Evolutionary conservation across 1,140 invertebrate species (phyloP).

Genomic region (Cherax quadricarinatus): DNA sequence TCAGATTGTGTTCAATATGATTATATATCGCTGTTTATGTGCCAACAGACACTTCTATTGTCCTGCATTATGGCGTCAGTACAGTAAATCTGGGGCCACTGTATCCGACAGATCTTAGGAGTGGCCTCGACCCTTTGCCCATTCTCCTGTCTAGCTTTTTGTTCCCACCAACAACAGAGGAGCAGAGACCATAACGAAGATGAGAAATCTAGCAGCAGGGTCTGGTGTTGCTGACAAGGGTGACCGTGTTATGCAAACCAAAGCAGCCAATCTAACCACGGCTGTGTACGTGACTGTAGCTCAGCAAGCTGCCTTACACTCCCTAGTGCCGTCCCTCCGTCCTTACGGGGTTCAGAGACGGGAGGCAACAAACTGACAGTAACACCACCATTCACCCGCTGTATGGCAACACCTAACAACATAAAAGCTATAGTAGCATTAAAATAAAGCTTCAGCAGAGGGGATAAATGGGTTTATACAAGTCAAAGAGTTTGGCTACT

Average conservation of each 20-base stretch:
- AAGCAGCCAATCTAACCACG: neutral
- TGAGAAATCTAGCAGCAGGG: neutral
- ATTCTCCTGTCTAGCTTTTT: neutral
- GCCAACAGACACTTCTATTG: neutral
- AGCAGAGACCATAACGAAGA: neutral
- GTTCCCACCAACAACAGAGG: neutral
- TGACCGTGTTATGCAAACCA: neutral
- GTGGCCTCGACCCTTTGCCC: neutral
- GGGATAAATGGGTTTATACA: neutral
- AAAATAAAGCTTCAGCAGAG: neutral
- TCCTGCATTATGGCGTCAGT: slow-evolving; percentile 2
- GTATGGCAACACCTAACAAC: neutral
- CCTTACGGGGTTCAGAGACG: neutral
- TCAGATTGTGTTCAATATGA: neutral
- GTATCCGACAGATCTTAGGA: neutral
- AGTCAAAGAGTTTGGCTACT: neutral
- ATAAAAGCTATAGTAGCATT: neutral
- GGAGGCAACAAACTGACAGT: neutral
- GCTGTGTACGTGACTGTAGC: neutral
- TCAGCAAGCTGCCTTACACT: neutral
- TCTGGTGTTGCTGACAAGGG: neutral
- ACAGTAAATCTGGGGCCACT: neutral
- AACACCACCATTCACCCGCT: neutral
- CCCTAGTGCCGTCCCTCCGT: neutral
- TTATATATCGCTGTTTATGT: neutral